Base-by-base conservation (phyloP, 2,113 vertebrate species). In the Tyrannus savana region DNA sequence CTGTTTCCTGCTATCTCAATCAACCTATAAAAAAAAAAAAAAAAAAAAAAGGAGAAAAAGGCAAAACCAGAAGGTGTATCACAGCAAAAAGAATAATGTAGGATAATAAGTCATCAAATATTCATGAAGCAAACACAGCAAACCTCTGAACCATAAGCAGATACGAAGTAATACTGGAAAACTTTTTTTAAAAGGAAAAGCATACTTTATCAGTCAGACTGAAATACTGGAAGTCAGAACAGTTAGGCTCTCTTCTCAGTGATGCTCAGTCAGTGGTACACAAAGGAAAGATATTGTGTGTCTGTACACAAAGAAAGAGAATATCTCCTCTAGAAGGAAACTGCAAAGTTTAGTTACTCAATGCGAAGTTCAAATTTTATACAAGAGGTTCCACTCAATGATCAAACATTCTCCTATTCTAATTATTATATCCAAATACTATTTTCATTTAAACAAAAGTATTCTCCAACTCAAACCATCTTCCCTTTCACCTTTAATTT, bases 1-100 rank as follows among this genome's bases (percentile, higher is more conserved):
- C 98, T 97, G 81, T 89, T 97, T 95, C 96, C 97, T 92, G 98
- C 98, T 31, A 99, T 98, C 95, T 98, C 98, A 69, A 98, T 56
- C 92, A 99, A 89, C 91, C 98, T 99, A 58, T 68, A 46, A 12
- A 9, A 22, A 15, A 19, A 16, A 31, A 33, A 46, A 12, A 9
- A 35, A 14, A 19, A 16, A 21, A 10, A 16, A 21, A 10, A 33
- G 19, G 35, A 12, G 7, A 35, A 15, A 19, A 21, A 44, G 13
- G 12, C 3, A n/a, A 8, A 37, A 18, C 6, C 19, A 96, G 50
- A 88, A 84, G 7, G 25, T 25, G 63, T 33, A 63, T 60, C 28
- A 90, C 8, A 35, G 33, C 47, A 67, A 59, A 84, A 89, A 18
- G 4, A 91, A 53, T 17, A 68, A 42, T 5, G 17, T 23, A 46